Evolutionary conservation across 2,888 invertebrate genomes (phyloP), one percentile per base, ranked within the genome.

Genomic region (Drosophila testacea): DNA sequence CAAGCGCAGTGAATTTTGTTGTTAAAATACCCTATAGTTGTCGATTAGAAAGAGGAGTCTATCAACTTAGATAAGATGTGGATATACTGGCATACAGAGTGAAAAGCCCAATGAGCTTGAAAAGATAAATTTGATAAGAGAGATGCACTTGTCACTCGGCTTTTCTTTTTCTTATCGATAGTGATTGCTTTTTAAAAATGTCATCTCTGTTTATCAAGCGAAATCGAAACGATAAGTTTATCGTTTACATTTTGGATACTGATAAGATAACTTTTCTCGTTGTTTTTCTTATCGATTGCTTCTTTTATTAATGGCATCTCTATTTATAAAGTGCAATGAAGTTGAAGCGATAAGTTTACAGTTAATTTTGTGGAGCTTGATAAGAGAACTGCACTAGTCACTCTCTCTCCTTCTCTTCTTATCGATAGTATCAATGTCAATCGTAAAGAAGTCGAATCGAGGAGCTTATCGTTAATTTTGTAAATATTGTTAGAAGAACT

Each of bases 1-100:
- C 78, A 73, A 78, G 63, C 77, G 77, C 65, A 69, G 11, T 60
- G 38, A 62, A 62, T 59, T 44, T 42, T 44, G 42, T 48, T 65
- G 44, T 48, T 51, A 2, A 55, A 11, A 77, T 73, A 69, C 77
- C 57, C 77, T 69, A 16, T 38, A 39, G 34, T 16, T 1, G 10
- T 16, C 22, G 11, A 22, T 39, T 28, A 4, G 27, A 16, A 30
- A 4, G 38, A 13, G 30, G 0, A 56, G 42, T 55, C 27, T 34
- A 22, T 7, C 50, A 11, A 13, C 47, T 47, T 30, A 30, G 47
- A 47, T 47, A 47, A 30, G 47, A n/a, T 4, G 13, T 47, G 16
- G 50, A 22, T 34, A 11, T 10, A 48, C 32, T 0, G 16, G 16
- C 16, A 32, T 6, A 9, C 13, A 30, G 16, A 47, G 30, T 32